A percentile compares a stretch with the other conserved stretches of the same genome.
Conservation (phyloP, 2,113 vertebrate species). For the Microcebus jonahi region DNA sequence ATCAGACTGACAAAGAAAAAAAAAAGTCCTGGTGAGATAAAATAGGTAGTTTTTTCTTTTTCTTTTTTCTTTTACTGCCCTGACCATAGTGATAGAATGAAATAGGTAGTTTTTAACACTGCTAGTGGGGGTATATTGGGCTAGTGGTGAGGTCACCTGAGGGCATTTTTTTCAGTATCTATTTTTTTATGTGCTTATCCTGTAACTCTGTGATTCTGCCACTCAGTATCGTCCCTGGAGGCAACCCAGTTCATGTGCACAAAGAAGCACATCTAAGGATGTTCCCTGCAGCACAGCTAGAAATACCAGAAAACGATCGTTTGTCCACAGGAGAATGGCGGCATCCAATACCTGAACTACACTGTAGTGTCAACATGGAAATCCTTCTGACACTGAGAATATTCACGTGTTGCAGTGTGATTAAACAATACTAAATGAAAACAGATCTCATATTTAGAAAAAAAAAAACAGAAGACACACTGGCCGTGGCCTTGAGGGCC, state of each 20-base stretch:
- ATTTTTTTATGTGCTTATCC: neutral
- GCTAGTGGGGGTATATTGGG: neutral
- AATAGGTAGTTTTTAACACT: neutral
- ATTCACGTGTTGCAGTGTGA: neutral
- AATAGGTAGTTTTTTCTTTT: neutral
- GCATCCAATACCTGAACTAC: neutral
- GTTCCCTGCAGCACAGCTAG: neutral
- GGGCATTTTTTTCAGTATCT: neutral
- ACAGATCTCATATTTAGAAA: neutral
- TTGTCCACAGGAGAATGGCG: neutral
- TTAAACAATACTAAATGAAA: neutral
- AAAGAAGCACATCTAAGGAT: neutral
- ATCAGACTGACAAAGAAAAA: neutral
- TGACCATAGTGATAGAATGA: too few relatives aligned
- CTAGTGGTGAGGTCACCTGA: neutral
- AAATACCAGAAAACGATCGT: rapidly evolving
- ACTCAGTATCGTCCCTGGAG: neutral
- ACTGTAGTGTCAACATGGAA: neutral
- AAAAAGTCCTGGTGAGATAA: neutral
- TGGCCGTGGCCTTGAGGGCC: neutral
- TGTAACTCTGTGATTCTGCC: neutral
- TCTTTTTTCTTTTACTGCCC: too few relatives aligned
- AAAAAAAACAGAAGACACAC: neutral
- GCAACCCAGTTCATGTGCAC: neutral
- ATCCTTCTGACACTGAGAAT: neutral